These are phyloP conservation scores for Gymnogyps californianus DNA, from an alignment of 2,113 vertebrate genomes.

Conservation along the genomic window DNA sequence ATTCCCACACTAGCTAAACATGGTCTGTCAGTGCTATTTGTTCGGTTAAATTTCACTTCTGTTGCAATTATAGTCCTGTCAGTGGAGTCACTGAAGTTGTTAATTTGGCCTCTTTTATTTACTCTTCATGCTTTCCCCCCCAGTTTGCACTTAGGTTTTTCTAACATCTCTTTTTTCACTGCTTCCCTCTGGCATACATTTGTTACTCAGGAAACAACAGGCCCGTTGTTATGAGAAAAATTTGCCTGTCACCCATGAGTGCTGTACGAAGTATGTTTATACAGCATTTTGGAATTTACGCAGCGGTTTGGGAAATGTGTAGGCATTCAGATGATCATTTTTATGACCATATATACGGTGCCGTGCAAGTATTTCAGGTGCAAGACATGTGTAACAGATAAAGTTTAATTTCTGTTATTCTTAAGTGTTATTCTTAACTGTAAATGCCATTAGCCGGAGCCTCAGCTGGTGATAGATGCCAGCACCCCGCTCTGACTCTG, in stretches of 20 bases:
- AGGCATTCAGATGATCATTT: background rate
- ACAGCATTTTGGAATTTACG: background rate
- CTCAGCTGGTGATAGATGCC: background rate
- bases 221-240: background rate
- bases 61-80: background rate
- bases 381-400: background rate
- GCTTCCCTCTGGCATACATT: background rate
- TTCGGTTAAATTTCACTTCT: background rate
- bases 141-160: background rate
- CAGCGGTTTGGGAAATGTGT: background rate
- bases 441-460: background rate
- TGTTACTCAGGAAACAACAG: conserved; percentile 2
- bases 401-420: background rate
- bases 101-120: background rate
- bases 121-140: background rate
- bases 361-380: background rate
- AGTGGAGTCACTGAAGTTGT: background rate
- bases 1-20: background rate
- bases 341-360: background rate
- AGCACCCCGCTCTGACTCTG: background rate
- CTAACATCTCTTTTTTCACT: background rate
- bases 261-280: background rate
- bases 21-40: background rate
- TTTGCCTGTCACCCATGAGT: background rate
- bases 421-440: background rate